Base-by-base conservation (phyloP, 1,140 invertebrate genomes). In the Geopemphigus sp. region DNA sequence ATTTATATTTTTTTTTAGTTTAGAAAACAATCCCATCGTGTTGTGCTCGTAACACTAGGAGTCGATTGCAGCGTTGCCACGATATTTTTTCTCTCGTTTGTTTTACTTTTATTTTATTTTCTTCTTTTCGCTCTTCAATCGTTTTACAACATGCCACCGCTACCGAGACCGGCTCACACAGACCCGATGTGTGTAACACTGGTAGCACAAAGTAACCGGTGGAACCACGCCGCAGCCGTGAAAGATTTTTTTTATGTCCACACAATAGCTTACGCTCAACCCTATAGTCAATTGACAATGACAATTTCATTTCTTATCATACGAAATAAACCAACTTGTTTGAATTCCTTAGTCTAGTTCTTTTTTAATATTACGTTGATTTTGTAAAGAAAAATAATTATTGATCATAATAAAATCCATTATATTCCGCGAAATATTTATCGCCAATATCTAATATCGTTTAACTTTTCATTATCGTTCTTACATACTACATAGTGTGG, bases 21-120 rank as follows among this genome's bases (percentile, higher is more conserved):
- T 63, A 78, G 74, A 78, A 76, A 78, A 78, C 74, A 78, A 78
- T 78, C 74, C 56, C n/a, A 78, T 78, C 74, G 74, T 63, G 74
- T 78, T 78, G 56, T 63, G 74, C 57, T 50, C 74, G 56, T 78
- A 78, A 78, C 57, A 78, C 74, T n/a, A 63, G 74, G 63, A 63
- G 74, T 57, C 74, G 39, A 32, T 45, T 61, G 57, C 74, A 50
- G 56, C 57, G 74, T 78, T 78, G 74, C 74, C 74, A 2, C 29
- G 32, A 11, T 53, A 15, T 26, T 76, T 59, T 61, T 78, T 78
- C 57, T 61, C 45, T 63, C 45, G 17, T 78, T 63, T 61, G 56
- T 78, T 78, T 59, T 74, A 57, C 72, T 57, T 76, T 78, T 78
- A 63, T 78, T 78, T 78, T 59, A 78, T 78, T 78, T 63, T 59